These are phyloP conservation scores for Natrix natrix DNA, from an alignment of 2,797 vertebrate species.

Conservation along the genomic window DNA sequence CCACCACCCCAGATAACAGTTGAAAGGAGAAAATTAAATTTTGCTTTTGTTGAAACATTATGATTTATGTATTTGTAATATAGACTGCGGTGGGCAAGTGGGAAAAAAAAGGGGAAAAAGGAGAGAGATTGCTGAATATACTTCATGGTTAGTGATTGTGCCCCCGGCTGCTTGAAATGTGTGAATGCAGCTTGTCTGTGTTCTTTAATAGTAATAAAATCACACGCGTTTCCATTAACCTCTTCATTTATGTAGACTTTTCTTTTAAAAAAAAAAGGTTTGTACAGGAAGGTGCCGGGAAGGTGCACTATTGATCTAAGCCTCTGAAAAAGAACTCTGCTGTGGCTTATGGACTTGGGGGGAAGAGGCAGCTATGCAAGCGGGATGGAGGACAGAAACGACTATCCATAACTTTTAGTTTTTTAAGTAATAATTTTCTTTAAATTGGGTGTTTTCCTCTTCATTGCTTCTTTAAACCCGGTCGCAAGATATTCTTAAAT, in stretches of 20 bases:
- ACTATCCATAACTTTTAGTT: slow-evolving; percentile 65
- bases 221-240: slow-evolving; percentile 57
- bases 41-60: slow-evolving; percentile 98
- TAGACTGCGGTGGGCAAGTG: slow-evolving; percentile 80
- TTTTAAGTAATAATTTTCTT: slow-evolving; percentile 63
- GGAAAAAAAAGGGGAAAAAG: slow-evolving; percentile 67
- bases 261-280: background rate
- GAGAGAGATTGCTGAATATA: slow-evolving; percentile 65
- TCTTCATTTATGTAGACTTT: slow-evolving; percentile 45
- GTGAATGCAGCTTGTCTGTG: slow-evolving; percentile 37
- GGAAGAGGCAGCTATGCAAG: slow-evolving; percentile 45
- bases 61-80: slow-evolving; percentile 99
- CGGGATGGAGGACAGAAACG: slow-evolving; percentile 69
- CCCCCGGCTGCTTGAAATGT: slow-evolving; percentile 68
- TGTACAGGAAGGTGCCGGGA: background rate
- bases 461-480: slow-evolving; percentile 52
- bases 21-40: slow-evolving; percentile 96
- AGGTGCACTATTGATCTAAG: slow-evolving; percentile 41
- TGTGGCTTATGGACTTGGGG: slow-evolving; percentile 60
- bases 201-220: slow-evolving; percentile 65
- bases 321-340: slow-evolving; percentile 61
- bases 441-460: slow-evolving; percentile 22
- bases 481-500: slow-evolving; percentile 58
- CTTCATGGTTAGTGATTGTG: slow-evolving; percentile 74
- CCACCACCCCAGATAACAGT: slow-evolving; percentile 89